These are phyloP conservation scores for Microctonus hyperodae DNA, from an alignment of 2,888 invertebrate genomes.

Conservation along the genomic window DNA sequence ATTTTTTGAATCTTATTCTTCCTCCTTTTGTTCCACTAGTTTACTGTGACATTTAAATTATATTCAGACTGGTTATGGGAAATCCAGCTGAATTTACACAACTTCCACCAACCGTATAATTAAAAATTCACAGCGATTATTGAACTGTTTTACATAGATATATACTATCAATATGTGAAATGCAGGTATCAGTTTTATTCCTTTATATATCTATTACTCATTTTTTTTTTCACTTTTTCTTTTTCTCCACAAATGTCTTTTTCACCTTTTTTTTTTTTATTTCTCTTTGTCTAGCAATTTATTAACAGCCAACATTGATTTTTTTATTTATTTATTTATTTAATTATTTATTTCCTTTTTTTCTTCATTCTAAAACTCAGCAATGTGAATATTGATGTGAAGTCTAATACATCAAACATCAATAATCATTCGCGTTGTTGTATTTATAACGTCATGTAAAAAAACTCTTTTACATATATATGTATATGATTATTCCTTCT, in stretches of 20 bases:
- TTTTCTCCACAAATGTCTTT: background rate
- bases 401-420: conserved; percentile 16
- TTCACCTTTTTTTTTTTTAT: conserved; percentile 3
- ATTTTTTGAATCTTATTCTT: background rate
- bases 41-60: background rate
- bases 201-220: background rate
- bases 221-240: background rate
- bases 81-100: conserved; percentile 10
- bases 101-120: conserved; percentile 3
- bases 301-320: conserved; percentile 30
- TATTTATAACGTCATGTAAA: conserved; percentile 29
- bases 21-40: background rate
- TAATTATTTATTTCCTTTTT: too few species aligned
- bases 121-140: conserved; percentile 1
- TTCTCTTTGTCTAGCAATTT: conserved; percentile 25
- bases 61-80: background rate
- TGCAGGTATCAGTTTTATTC: conserved; percentile 21
- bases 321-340: conserved; percentile 3
- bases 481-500: conserved; percentile 15
- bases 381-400: conserved; percentile 21
- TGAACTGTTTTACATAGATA: conserved; percentile 22
- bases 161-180: conserved; percentile 19
- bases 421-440: conserved; percentile 25
- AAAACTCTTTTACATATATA: conserved; percentile 31
- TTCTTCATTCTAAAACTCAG: too few species aligned